Conservation (phyloP, 2,888 invertebrate genomes). For the Plebejus anna region DNA sequence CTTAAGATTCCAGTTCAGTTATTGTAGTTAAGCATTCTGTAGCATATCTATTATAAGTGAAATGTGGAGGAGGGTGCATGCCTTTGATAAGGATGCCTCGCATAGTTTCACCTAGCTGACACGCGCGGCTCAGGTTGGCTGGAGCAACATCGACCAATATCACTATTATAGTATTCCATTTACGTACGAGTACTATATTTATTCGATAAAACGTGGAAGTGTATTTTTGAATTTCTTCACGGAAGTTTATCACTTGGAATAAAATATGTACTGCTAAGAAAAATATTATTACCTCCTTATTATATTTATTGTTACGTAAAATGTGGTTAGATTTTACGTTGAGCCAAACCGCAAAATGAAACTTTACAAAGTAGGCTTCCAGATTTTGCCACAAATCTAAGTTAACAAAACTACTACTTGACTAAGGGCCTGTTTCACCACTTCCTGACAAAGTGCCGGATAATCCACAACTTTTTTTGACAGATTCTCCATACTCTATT, state of each 20-base stretch:
- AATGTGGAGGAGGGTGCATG: constrained; percentile 63
- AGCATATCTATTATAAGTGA: constrained; percentile 54
- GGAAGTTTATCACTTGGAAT: neutral
- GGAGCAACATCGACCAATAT: constrained; percentile 41
- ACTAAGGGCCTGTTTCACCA: too few relatives aligned
- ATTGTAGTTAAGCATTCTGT: constrained; percentile 64
- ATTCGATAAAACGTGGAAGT: constrained; percentile 8
- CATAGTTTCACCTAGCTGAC: constrained; percentile 56
- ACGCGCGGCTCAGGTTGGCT: constrained; percentile 49
- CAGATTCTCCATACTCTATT: too few relatives aligned
- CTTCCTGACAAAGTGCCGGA: too few relatives aligned
- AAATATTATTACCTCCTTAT: neutral
- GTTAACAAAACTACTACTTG: too few relatives aligned
- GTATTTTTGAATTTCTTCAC: neutral
- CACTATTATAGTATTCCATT: constrained; percentile 29
- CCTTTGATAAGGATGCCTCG: constrained; percentile 71
- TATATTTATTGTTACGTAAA: neutral
- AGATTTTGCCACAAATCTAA: neutral
- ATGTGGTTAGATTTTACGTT: neutral
- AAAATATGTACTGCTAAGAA: neutral
- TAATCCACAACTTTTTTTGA: too few relatives aligned
- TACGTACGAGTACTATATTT: constrained; percentile 9
- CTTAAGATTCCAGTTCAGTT: constrained; percentile 60
- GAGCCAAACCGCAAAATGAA: neutral
- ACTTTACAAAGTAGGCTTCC: neutral